Conservation (phyloP, 2,888 invertebrate genomes). For the Cylindroiulus punctatus region DNA sequence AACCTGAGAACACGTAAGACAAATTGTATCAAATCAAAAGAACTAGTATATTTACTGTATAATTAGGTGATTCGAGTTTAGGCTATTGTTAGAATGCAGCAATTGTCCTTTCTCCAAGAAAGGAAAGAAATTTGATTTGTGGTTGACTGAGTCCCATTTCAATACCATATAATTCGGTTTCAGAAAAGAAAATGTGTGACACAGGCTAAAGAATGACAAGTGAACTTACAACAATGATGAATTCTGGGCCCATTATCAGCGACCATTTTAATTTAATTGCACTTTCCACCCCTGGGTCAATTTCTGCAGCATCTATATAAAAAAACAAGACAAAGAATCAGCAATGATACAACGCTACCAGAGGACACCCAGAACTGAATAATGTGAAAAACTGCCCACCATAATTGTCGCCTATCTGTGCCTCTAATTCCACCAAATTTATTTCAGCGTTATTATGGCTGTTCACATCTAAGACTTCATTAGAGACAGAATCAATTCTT, state of each 20-base stretch:
- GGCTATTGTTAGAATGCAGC: too few relatives aligned
- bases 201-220: neutral
- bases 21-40: neutral
- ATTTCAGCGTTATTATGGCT: neutral
- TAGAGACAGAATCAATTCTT: neutral
- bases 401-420: constrained; percentile 55
- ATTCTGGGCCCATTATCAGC: constrained; percentile 79
- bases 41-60: neutral
- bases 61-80: too few relatives aligned
- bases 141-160: neutral
- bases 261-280: constrained; percentile 80
- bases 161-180: neutral
- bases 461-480: neutral
- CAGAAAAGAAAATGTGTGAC: neutral
- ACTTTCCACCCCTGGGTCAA: constrained; percentile 78
- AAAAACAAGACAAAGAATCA: constrained; percentile 47
- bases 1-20: constrained; percentile 71
- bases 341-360: constrained; percentile 42
- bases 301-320: constrained; percentile 63
- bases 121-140: too few relatives aligned
- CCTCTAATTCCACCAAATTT: constrained; percentile 50
- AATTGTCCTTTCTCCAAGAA: too few relatives aligned
- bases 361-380: neutral
- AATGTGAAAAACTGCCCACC: constrained; percentile 25
- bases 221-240: constrained; percentile 79